A percentile compares a stretch with the other conserved stretches of the same genome.
These are phyloP conservation scores for Scopus umbretta DNA, from an alignment of 2,113 vertebrate genomes.

Conservation along the genomic window DNA sequence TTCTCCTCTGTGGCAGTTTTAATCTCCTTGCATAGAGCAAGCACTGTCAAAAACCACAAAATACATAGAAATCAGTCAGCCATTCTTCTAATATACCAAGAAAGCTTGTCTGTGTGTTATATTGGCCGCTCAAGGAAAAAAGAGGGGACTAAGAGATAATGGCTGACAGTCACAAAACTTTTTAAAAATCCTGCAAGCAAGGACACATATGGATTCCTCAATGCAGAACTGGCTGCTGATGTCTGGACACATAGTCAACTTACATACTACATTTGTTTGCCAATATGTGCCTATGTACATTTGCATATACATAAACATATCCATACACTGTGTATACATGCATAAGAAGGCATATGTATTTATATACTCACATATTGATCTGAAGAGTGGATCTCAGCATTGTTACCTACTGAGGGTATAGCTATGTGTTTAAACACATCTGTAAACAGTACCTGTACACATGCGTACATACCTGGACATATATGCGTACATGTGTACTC, in stretches of 20 bases:
- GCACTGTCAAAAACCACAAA: not conserved
- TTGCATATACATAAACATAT: not conserved
- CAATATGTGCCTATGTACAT: not conserved
- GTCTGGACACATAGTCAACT: not conserved
- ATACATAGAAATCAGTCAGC: not conserved
- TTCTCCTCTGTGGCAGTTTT: not conserved
- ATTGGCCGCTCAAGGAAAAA: not conserved
- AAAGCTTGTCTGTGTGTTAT: not conserved
- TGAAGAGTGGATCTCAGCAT: not conserved
- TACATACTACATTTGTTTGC: not conserved
- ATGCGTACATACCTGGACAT: too few relatives aligned
- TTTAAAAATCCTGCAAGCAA: not conserved
- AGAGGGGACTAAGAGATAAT: not conserved
- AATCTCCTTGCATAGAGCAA: not conserved
- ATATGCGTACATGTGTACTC: accelerated
- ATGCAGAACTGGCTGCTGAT: not conserved
- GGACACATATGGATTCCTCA: not conserved
- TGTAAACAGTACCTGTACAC: not conserved
- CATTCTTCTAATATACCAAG: not conserved
- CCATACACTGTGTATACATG: too few relatives aligned
- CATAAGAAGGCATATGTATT: not conserved
- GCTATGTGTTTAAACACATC: not conserved
- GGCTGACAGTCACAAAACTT: not conserved
- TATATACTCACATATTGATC: not conserved
- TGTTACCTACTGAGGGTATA: not conserved